Conservation (phyloP, 2,888 invertebrate species). For the Andrena marginata region DNA sequence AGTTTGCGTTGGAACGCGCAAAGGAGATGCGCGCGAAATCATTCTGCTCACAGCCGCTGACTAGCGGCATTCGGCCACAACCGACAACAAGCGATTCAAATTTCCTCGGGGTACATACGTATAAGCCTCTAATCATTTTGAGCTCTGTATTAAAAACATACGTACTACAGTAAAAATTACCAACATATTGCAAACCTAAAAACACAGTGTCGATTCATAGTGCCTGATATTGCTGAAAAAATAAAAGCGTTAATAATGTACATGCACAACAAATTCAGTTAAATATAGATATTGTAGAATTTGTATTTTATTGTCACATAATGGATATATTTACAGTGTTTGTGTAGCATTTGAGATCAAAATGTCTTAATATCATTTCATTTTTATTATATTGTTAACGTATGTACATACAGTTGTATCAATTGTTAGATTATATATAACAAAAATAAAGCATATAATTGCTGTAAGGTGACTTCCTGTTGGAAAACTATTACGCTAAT, state of each 20-base stretch:
- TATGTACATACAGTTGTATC: not conserved
- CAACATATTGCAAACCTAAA: not conserved
- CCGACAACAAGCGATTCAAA: not conserved
- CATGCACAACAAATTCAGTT: constrained; percentile 3
- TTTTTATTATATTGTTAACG: not conserved
- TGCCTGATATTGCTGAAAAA: constrained; percentile 3
- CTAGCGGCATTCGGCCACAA: not conserved
- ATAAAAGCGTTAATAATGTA: constrained; percentile 11
- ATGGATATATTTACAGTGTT: not conserved
- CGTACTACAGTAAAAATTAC: not conserved
- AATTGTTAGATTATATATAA: not conserved
- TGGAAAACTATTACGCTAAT: constrained; percentile 53
- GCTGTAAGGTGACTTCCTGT: constrained; percentile 7
- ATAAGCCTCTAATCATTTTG: not conserved
- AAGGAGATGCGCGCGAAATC: too few relatives aligned
- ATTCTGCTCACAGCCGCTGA: too few relatives aligned
- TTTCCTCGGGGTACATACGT: not conserved
- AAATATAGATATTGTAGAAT: not conserved
- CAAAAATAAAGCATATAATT: not conserved
- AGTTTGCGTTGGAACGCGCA: too few relatives aligned
- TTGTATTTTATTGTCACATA: constrained; percentile 12
- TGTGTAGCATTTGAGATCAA: not conserved
- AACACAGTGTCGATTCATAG: not conserved
- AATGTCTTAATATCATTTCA: not conserved
- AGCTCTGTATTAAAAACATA: not conserved